Evolutionary conservation across 23 tunicate species (phyloP), one percentile per base, ranked within the genome.

Genomic region (Styela clava): DNA sequence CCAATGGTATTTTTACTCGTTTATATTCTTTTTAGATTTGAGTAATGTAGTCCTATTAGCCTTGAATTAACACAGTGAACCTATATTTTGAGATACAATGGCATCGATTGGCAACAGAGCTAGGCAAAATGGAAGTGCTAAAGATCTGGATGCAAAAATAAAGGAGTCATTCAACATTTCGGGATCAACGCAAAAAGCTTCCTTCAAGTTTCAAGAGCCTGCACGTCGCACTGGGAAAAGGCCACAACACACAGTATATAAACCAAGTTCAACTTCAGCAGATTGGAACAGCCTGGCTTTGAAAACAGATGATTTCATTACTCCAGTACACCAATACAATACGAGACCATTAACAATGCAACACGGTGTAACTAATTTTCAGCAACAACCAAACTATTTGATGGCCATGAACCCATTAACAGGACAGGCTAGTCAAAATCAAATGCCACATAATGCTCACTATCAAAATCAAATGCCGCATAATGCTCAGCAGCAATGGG

Each of bases 151-250:
- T n/a, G 20, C 81, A 20, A 76, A 76, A 56, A 76, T 76, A 19
- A 23, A 21, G 65, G 28, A 36, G 33, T 76, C 81, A 44, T 76
- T 76, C 52, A 56, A 76, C 31, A 52, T 76, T 5, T 44, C 64
- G 5, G 65, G 65, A 9, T 19, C 81, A 36, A 36, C 27, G 9
- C 81, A 76, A 34, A 76, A 52, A 76, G 81, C 81, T 0, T 33
- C 64, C 18, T 76, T 76, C 65, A 76, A 36, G 64, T 76, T 76
- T 31, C 81, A 76, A 26, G 67, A 76, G 30, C 81, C 81, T 20
- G 27, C 64, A 2, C 52, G 64, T 1, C 9, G 44, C 22, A 26
- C 24, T 23, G 81, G 64, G 0, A 52, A 44, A 76, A 51, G 65
- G 31, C 81, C 65, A 0, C 81, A 52, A 1, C 35, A 72, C 16